Evolutionary conservation across 2,888 invertebrate species (phyloP).

Genomic region (Matsumyia berberina): DNA sequence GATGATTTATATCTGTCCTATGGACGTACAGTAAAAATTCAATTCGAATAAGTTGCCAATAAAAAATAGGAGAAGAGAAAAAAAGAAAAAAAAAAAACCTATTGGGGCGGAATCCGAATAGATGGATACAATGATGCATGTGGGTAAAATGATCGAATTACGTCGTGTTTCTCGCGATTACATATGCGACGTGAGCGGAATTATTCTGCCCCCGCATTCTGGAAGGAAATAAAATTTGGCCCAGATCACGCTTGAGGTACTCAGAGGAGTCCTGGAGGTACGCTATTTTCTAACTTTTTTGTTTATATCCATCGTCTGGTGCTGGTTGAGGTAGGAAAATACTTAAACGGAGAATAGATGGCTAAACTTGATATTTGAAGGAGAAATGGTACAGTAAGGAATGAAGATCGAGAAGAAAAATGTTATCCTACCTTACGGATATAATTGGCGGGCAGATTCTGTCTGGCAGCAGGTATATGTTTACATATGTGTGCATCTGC

Average conservation of each 20-base stretch:
- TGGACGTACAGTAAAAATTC: constrained; percentile 57
- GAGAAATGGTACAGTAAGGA: background rate
- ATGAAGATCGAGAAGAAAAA: too few relatives aligned
- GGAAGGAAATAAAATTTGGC: constrained; percentile 12
- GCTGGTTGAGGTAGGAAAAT: background rate
- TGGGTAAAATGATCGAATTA: constrained; percentile 54
- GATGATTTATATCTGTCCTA: constrained; percentile 54
- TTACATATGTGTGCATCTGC: too few relatives aligned
- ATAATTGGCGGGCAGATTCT: too few relatives aligned
- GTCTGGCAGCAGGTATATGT: too few relatives aligned
- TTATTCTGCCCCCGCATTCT: background rate
- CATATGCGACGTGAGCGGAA: constrained; percentile 58
- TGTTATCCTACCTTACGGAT: too few relatives aligned
- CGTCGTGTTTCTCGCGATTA: constrained; percentile 57
- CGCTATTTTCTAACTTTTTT: constrained; percentile 8
- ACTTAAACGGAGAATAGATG: background rate
- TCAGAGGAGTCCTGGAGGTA: background rate
- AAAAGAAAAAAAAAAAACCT: constrained; percentile 11
- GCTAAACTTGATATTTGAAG: background rate
- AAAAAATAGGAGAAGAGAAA: constrained; percentile 49
- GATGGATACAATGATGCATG: constrained; percentile 34
- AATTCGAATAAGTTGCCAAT: constrained; percentile 64
- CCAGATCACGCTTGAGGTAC: background rate
- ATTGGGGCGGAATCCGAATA: constrained; percentile 22
- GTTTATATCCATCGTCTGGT: background rate